Percentiles rank a stretch among this genome's conserved stretches.
Conservation (phyloP, 2,888 invertebrate genomes). For the Pogonocherus hispidulus region DNA sequence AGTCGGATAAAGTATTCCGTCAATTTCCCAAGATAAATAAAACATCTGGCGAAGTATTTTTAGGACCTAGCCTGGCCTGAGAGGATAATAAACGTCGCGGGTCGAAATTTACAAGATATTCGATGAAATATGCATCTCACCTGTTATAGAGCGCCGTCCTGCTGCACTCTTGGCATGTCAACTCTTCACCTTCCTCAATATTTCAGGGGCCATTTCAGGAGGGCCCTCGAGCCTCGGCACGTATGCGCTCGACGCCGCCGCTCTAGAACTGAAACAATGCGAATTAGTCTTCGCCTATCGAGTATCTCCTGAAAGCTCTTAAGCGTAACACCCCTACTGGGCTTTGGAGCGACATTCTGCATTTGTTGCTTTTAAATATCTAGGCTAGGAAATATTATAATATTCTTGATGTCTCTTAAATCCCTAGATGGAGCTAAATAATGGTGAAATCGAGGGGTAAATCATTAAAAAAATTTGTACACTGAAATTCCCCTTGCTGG, state of each 20-base stretch:
- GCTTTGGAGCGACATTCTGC: too few species aligned
- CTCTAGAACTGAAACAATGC: conserved; percentile 28
- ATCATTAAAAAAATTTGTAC: too few species aligned
- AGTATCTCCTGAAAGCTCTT: not conserved
- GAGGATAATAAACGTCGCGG: conserved; percentile 33
- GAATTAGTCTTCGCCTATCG: conserved; percentile 11
- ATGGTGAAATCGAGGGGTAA: too few species aligned
- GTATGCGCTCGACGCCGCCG: conserved; percentile 15
- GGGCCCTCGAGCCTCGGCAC: conserved; percentile 5
- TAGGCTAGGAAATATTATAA: too few species aligned
- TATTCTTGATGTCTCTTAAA: too few species aligned
- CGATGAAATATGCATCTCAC: conserved; percentile 48
- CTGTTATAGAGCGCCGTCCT: conserved; percentile 60
- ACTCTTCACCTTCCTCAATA: conserved; percentile 51
- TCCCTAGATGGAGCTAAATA: too few species aligned
- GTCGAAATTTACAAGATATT: conserved; percentile 37
- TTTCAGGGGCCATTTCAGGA: conserved; percentile 45
- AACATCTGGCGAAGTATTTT: conserved; percentile 1
- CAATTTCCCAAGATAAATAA: not conserved
- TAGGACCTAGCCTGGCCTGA: conserved; percentile 26
- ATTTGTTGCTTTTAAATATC: too few species aligned
- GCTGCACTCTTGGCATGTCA: conserved; percentile 56
- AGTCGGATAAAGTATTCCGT: too few species aligned
- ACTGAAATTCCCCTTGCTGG: too few species aligned
- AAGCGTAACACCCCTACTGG: not conserved